Percentiles rank a stretch among this genome's conserved stretches.
Evolutionary conservation across 2,113 vertebrate species (phyloP).

Genomic region (Dascyllus trimaculatus): DNA sequence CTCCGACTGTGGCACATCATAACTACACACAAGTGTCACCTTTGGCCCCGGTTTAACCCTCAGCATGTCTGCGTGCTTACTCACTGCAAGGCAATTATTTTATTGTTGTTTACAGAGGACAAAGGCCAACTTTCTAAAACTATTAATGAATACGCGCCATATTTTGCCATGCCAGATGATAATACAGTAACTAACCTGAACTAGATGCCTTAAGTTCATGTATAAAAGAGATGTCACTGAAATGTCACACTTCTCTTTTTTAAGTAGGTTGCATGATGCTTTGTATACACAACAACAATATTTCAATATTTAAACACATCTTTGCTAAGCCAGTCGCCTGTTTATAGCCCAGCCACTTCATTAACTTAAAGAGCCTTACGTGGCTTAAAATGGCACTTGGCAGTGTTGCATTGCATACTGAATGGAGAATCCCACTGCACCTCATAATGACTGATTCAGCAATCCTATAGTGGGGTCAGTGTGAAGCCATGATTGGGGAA

Average conservation of each 20-base stretch:
- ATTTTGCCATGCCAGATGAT: neutral
- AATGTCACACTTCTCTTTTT: neutral
- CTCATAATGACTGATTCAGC: conserved; percentile 62
- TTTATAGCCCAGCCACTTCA: neutral
- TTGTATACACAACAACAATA: neutral
- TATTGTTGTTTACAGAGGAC: neutral
- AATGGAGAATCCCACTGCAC: conserved; percentile 17
- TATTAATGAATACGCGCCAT: neutral
- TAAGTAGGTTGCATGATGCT: neutral
- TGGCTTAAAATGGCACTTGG: conserved; percentile 20
- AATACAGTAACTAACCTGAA: neutral
- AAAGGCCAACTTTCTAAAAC: conserved; percentile 18
- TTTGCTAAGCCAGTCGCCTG: neutral
- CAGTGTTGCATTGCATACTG: conserved; percentile 4
- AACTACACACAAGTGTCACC: conserved; percentile 56
- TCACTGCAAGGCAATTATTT: neutral
- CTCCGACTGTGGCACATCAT: conserved; percentile 7
- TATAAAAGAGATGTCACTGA: neutral
- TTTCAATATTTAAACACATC: neutral
- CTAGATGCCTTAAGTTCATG: neutral
- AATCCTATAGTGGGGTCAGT: conserved; percentile 47
- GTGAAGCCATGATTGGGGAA: conserved; percentile 49
- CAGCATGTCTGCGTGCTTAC: conserved; percentile 26
- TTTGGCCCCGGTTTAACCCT: conserved; percentile 61
- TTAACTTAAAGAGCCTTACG: neutral